Conservation (phyloP, 2,888 invertebrate genomes). For the Drosophila sordidula region DNA sequence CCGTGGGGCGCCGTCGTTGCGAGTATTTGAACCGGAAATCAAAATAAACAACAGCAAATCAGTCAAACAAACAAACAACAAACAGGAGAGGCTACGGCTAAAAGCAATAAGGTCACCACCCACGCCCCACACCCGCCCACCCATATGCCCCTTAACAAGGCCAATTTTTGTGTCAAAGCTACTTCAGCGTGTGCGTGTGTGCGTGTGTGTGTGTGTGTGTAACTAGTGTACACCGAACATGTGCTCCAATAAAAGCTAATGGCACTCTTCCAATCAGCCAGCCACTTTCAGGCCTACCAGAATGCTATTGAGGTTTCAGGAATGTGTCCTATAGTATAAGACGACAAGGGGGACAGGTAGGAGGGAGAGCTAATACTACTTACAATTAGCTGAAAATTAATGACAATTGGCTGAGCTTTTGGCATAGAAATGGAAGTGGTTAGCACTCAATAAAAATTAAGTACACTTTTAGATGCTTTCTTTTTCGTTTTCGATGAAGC, state of each 20-base stretch:
- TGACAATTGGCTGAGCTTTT: slow-evolving; percentile 18
- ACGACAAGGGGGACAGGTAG: background rate
- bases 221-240: slow-evolving; percentile 30
- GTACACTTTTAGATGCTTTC: too few relatives aligned
- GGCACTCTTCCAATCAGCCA: slow-evolving; percentile 52
- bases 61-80: slow-evolving; percentile 76
- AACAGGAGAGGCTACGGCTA: slow-evolving; percentile 54
- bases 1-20: slow-evolving; percentile 25
- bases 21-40: slow-evolving; percentile 78
- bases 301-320: slow-evolving; percentile 29
- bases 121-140: background rate
- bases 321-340: background rate
- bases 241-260: slow-evolving; percentile 65
- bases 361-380: slow-evolving; percentile 2
- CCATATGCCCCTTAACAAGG: slow-evolving; percentile 24
- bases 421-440: slow-evolving; percentile 4
- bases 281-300: slow-evolving; percentile 42
- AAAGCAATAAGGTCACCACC: slow-evolving; percentile 71
- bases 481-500: too few relatives aligned
- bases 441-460: background rate
- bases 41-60: slow-evolving; percentile 78
- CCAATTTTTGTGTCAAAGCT: slow-evolving; percentile 69
- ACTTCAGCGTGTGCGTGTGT: slow-evolving; percentile 31
- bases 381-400: slow-evolving; percentile 67
- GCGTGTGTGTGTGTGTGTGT: slow-evolving; percentile 18